phyloP scores from a whole-genome alignment of 2,888 invertebrate species.

The Eilema caniola region DNA sequence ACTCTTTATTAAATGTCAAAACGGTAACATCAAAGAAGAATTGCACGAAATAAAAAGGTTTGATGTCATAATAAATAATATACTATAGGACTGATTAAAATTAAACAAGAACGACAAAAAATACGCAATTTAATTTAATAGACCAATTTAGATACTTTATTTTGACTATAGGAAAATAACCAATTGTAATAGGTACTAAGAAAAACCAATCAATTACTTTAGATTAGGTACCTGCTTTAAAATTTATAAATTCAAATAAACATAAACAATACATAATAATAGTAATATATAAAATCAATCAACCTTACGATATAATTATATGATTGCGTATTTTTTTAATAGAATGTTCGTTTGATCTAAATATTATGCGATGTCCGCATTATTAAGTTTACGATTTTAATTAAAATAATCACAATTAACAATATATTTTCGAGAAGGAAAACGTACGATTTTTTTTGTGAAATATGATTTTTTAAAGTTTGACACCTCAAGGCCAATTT shows the following conservation, averaged over 20 bases:
- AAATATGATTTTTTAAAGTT: not conserved
- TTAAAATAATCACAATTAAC: not conserved
- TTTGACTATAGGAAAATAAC: no score
- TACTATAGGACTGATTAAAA: no score
- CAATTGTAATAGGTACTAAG: no score
- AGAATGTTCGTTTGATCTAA: constrained; percentile 6
- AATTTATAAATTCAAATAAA: not conserved
- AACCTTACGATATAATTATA: not conserved
- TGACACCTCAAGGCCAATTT: not conserved
- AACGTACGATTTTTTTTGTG: not conserved
- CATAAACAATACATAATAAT: not conserved
- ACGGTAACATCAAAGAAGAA: no score
- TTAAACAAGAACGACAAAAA: no score
- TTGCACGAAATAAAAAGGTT: no score
- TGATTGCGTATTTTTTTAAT: not conserved
- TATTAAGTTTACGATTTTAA: constrained; percentile 6
- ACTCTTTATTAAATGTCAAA: no score
- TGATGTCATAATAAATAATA: no score
- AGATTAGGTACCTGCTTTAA: no score
- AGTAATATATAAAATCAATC: constrained; percentile 5
- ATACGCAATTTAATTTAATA: no score
- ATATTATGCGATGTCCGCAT: constrained; percentile 11
- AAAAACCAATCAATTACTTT: no score
- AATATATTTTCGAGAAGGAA: constrained; percentile 7
- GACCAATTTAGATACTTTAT: no score